A percentile compares a stretch with the other conserved stretches of the same genome.
phyloP scores from a whole-genome alignment of 2,113 vertebrate genomes.

The Clupea harengus region DNA sequence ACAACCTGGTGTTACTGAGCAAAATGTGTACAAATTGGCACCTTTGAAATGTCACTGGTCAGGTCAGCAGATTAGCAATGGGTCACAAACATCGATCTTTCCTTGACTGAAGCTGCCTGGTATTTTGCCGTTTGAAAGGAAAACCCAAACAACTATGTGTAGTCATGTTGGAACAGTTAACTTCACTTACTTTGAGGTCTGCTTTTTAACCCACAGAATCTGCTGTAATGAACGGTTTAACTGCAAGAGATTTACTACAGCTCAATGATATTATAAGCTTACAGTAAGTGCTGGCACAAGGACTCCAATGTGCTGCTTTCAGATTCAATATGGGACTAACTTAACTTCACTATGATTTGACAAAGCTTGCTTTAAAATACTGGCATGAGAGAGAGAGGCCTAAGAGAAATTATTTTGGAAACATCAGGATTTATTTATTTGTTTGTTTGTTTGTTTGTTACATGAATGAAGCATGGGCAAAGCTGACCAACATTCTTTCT shows the following conservation, averaged over 20 bases:
- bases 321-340: not conserved
- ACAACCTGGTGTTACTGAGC: conserved; percentile 1
- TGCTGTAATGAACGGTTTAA: conserved; percentile 1
- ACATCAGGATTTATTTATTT: too few relatives aligned
- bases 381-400: not conserved
- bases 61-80: not conserved
- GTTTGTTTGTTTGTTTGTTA: too few relatives aligned
- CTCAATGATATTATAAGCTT: conserved; percentile 7
- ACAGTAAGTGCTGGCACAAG: not conserved
- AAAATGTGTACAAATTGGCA: conserved; percentile 10
- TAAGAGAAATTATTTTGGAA: not conserved
- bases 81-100: not conserved
- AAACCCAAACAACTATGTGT: not conserved
- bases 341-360: not conserved
- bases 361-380: not conserved
- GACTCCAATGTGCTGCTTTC: not conserved
- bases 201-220: not conserved
- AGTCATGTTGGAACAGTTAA: not conserved
- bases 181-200: not conserved
- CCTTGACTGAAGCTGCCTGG: not conserved
- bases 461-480: too few relatives aligned
- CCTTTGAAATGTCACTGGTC: not conserved
- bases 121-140: conserved; percentile 4
- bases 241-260: not conserved
- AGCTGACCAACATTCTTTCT: too few relatives aligned